Evolutionary conservation across 2,888 invertebrate genomes (phyloP).

Genomic region (Drosophila merina): DNA sequence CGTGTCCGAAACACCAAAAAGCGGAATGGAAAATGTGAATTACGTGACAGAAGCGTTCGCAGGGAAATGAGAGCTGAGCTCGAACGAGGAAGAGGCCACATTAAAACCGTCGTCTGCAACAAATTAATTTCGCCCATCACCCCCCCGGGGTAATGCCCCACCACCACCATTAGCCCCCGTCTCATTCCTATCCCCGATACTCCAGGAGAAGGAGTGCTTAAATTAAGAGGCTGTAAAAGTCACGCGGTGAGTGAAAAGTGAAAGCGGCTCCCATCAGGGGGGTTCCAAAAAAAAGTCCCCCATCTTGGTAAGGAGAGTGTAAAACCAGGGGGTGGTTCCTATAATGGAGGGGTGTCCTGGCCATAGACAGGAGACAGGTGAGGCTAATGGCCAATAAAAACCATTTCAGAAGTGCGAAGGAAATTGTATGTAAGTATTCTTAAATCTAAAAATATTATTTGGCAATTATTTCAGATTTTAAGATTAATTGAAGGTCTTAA

Average conservation of each 20-base stretch:
- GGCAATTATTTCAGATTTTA: too few species aligned
- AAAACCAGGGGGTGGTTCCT: slow-evolving; percentile 17
- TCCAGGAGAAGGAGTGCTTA: slow-evolving; percentile 56
- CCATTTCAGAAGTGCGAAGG: slow-evolving; percentile 55
- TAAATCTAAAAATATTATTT: too few species aligned
- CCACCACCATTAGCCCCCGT: slow-evolving; percentile 20
- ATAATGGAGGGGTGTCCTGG: slow-evolving; percentile 23
- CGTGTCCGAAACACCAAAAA: slow-evolving; percentile 46
- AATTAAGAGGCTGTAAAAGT: slow-evolving; percentile 80
- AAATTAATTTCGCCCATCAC: slow-evolving; percentile 73
- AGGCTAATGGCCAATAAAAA: slow-evolving; percentile 78
- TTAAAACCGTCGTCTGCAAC: slow-evolving; percentile 76
- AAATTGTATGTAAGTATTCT: not conserved
- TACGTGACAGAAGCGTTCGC: slow-evolving; percentile 73
- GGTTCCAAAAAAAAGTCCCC: slow-evolving; percentile 35
- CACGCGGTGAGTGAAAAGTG: slow-evolving; percentile 77
- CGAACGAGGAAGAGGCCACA: slow-evolving; percentile 64
- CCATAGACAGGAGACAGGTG: slow-evolving; percentile 59
- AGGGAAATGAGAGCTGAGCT: slow-evolving; percentile 30
- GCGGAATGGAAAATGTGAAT: slow-evolving; percentile 76
- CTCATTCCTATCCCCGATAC: slow-evolving; percentile 36
- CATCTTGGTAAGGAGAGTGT: slow-evolving; percentile 4
- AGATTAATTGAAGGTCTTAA: too few species aligned
- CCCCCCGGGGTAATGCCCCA: not conserved
- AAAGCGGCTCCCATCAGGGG: slow-evolving; percentile 43